Base-by-base conservation (phyloP, 2,888 invertebrate species). In the Mystacides longicornis region DNA sequence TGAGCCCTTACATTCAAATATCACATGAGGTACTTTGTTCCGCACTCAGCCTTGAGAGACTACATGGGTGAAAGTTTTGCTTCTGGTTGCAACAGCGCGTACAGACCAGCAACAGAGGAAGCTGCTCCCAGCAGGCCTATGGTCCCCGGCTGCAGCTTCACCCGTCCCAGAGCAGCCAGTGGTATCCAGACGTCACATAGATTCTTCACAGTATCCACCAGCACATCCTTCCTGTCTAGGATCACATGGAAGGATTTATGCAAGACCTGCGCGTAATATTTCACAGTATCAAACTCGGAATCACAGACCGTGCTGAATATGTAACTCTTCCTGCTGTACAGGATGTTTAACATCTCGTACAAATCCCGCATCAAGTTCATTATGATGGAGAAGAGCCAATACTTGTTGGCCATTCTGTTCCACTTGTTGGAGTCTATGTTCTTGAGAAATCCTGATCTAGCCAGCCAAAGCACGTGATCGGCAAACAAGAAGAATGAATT, bases 381-480 rank as follows among this genome's bases (percentile, higher is more conserved):
- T 11, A 87, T 75, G 16, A 93, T 84, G 1, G 89, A 87, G 59
- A 89, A 77, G 1, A 94, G 70, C 93, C 93, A 95, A 67, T 92
- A 93, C 67, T 83, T 86, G 65, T 89, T 87, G 2, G 87, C 82
- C 7, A 81, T 74, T 47, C 74, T 75, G 52, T 81, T 81, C 92
- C 92, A 93, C 67, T 85, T 87, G 47, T 85, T 83, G 0, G 85
- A 78, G 67, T 93, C 81, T 1, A 89, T 79, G 62, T 75, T 75
- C 61, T 74, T 71, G 3, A 84, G 67, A 55, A 82, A 74, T 20
- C 90, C 90, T 42, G 85, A 83, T 64, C 86, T 81, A 2, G 88
- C 85, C 2, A 93, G 72, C 90, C 93, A 94, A 27, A 93, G 80
- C 27, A 93, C 78, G 67, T 95, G 93, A 69, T 95, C 95, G 14